A percentile compares a stretch with the other conserved stretches of the same genome.
Conservation (phyloP, 2,797 vertebrate species). For the Peromyscus melanophrys region DNA sequence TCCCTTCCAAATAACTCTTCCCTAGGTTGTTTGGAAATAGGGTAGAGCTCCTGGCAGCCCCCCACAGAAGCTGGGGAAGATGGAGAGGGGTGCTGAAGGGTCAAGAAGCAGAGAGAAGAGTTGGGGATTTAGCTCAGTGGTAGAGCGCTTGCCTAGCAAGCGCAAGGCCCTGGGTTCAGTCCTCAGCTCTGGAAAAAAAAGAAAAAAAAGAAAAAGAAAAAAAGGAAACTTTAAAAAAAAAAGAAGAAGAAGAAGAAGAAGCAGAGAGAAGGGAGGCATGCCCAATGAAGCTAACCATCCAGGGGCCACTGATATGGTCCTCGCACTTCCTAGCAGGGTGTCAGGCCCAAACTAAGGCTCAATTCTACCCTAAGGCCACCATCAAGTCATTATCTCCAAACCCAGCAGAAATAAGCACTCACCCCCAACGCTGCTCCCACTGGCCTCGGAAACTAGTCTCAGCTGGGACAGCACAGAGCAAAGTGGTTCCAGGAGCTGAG, state of each 20-base stretch:
- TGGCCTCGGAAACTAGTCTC: not conserved
- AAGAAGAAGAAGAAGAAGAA: too few species aligned
- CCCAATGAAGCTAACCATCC: not conserved
- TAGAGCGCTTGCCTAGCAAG: too few species aligned
- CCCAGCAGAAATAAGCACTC: not conserved
- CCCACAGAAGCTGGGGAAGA: not conserved
- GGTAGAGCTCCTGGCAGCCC: not conserved
- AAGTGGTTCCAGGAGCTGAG: not conserved
- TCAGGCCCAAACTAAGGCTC: not conserved
- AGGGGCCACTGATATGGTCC: not conserved
- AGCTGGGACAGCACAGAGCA: not conserved
- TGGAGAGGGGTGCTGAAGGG: not conserved
- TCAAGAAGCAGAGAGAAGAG: not conserved
- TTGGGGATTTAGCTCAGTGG: too few species aligned
- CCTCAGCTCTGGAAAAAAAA: too few species aligned
- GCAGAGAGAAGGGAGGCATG: not conserved
- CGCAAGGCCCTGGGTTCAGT: too few species aligned
- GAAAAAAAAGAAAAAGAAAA: too few species aligned
- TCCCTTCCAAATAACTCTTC: not conserved
- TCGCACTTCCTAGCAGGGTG: not conserved
- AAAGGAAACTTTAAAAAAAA: too few species aligned
- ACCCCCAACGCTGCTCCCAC: not conserved
- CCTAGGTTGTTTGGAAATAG: constrained; percentile 8
- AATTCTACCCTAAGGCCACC: not conserved
- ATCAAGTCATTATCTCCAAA: not conserved